Base-by-base conservation (phyloP, 37 sponge, comb jelly and placozoan species). In the Axinella damicornis region DNA sequence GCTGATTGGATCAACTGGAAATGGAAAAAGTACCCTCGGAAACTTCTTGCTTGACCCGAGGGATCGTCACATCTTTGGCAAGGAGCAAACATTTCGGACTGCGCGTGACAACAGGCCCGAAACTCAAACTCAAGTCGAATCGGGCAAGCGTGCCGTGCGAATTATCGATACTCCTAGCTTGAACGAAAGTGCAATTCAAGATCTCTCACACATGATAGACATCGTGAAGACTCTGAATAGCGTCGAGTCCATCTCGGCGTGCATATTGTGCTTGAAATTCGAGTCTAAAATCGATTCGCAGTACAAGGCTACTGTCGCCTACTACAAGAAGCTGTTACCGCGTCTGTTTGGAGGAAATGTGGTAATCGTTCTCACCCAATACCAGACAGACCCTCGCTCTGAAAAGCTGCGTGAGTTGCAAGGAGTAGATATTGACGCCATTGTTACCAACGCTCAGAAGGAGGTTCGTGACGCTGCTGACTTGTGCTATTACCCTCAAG, bases 1-100 rank as follows among this genome's bases (percentile, higher is more conserved):
- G 6, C 28, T 85, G 55, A 85, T 85, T 28, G 86, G 86, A 20
- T 85, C 86, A 58, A 85, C 86, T 66, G 86, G 86, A 0, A 85
- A 67, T 27, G 86, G 86, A 9, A 85, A 85, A 39, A 85, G 86
- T 56, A 77, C 77, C 0, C 35, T 85, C 25, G 86, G 86, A 2
- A 85, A 85, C 70, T 85, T 76, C 53, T 31, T 85, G 21, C 11
- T 85, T 25, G 77, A 85, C 36, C 86, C 87, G 24, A 71, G 61
- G 18, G 65, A 59, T 22, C 83, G 73, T 64, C 60, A 40, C 19
- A 54, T 57, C 25, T 64, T 52, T 0, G n/a, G n/a, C n/a, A 27
- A 69, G 0, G 2, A 68, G 9, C 87, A 78, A 71, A 61, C 80
- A 5, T 87, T 87, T 56, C 6, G 12, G 6, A 79, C 63, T 61